Evolutionary conservation across 2,888 invertebrate species (phyloP), one percentile per base, ranked within the genome.

Genomic region (Hemicrepidius hirtus): DNA sequence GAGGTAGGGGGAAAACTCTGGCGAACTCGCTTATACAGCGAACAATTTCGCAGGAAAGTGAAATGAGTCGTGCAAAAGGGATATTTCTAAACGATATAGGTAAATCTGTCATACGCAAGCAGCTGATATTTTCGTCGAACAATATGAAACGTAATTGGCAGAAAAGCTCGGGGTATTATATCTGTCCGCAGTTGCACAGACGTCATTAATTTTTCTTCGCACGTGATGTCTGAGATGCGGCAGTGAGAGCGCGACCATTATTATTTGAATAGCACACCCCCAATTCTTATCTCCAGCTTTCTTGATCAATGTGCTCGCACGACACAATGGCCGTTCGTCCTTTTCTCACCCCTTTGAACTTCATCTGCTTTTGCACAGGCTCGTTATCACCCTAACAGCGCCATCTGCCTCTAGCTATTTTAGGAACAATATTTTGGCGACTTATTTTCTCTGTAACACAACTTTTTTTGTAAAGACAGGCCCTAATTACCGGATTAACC

Each of bases 121-220:
- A 69, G 53, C 69, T 60, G 69, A 67, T 69, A 63, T 69, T 69
- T 69, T 69, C 55, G 40, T 55, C 63, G 62, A 69, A 69, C 69
- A 69, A 69, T 68, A 40, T 44, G 57, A 55, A 40, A 37, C 40
- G 69, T 69, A 69, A 69, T 69, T 69, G 69, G 50, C 69, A 69
- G 69, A 69, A 69, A 69, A 69, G 62, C 63, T 50, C 28, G 18
- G 40, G 46, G 55, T 35, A 67, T 65, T 68, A 68, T 68, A 53
- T 68, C 37, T 69, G 59, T 66, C 65, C 65, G 49, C 59, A 70
- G 50, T 62, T 69, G 63, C 73, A 62, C 66, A 76, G 75, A 77
- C 77, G 72, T 77, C 79, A 77, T 79, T 79, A 80, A 80, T 80
- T 79, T 80, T 79, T 80, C 76, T 76, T 78, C 76, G 76, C 80